Percentiles rank a stretch among this genome's conserved stretches.
Evolutionary conservation across 2,113 vertebrate species (phyloP).

Genomic region (Myrmecophaga tridactyla): DNA sequence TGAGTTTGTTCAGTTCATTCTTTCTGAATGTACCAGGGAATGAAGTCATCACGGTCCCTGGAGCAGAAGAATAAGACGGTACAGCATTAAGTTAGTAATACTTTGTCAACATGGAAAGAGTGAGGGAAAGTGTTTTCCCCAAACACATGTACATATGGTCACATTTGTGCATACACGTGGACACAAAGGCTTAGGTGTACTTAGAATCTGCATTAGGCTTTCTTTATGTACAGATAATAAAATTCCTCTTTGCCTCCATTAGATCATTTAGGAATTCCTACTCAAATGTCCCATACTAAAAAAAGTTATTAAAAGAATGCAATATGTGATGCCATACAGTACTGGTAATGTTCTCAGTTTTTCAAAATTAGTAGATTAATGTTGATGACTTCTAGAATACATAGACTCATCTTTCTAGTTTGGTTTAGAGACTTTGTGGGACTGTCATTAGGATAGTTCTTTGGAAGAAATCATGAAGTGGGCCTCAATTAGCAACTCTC

Average conservation of each 20-base stretch:
- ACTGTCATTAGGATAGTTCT: background rate
- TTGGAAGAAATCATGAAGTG: background rate
- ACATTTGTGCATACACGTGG: background rate
- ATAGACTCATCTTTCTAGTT: constrained; percentile 14
- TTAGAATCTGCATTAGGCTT: background rate
- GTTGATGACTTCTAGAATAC: background rate
- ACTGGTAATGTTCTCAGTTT: background rate
- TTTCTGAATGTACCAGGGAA: background rate
- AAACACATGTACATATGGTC: background rate
- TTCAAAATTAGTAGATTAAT: background rate
- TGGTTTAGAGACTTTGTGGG: background rate
- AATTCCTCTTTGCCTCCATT: background rate
- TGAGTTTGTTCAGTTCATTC: background rate
- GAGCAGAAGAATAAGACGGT: background rate
- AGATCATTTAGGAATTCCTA: background rate
- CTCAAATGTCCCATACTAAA: background rate
- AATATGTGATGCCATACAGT: background rate
- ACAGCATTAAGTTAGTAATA: background rate
- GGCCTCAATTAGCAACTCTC: background rate
- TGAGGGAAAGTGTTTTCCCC: background rate
- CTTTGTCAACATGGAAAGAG: background rate
- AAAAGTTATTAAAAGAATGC: background rate
- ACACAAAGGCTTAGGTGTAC: background rate
- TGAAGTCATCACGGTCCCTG: background rate
- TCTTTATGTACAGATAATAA: background rate